Percentiles rank a stretch among this genome's conserved stretches.
phyloP scores from a whole-genome alignment of 2,888 invertebrate genomes.

The Pegoplata infirma region DNA sequence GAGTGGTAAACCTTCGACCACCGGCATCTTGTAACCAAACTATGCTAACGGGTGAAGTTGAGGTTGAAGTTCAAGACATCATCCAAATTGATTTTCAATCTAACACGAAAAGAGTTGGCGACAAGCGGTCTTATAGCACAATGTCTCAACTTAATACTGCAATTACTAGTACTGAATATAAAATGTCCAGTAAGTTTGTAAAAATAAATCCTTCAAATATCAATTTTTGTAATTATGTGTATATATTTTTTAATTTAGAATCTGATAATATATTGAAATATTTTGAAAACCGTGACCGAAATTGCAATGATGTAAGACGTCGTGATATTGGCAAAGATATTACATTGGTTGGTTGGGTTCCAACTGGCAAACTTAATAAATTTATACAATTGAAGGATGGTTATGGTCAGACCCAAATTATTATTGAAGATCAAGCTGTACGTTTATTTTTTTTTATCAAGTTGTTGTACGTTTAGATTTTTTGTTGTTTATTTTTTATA shows the following conservation, averaged over 20 bases:
- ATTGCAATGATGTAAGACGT: conserved; percentile 77
- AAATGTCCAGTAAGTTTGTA: conserved; percentile 76
- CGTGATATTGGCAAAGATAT: conserved; percentile 75
- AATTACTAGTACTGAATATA: conserved; percentile 78
- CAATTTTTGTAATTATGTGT: too few species aligned
- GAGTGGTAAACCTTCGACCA: conserved; percentile 75
- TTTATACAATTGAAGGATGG: conserved; percentile 78
- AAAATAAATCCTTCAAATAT: too few species aligned
- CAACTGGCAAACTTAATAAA: conserved; percentile 73
- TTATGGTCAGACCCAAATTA: conserved; percentile 78
- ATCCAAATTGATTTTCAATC: conserved; percentile 71
- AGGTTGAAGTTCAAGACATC: conserved; percentile 77
- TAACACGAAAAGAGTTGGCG: conserved; percentile 70
- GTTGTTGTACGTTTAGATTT: conserved; percentile 7
- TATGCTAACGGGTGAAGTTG: conserved; percentile 78
- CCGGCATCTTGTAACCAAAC: conserved; percentile 76
- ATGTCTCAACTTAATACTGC: conserved; percentile 72
- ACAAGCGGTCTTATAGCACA: conserved; percentile 76
- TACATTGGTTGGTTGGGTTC: conserved; percentile 77
- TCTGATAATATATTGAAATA: conserved; percentile 76
- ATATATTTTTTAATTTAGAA: conserved; percentile 68
- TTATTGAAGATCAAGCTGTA: conserved; percentile 76
- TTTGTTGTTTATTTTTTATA: conserved; percentile 11
- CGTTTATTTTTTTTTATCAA: too few species aligned
- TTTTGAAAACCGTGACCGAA: conserved; percentile 77